A percentile compares a stretch with the other conserved stretches of the same genome.
These are phyloP conservation scores for Anoplolepis gracilipes DNA, from an alignment of 1,140 invertebrate genomes.

Conservation along the genomic window DNA sequence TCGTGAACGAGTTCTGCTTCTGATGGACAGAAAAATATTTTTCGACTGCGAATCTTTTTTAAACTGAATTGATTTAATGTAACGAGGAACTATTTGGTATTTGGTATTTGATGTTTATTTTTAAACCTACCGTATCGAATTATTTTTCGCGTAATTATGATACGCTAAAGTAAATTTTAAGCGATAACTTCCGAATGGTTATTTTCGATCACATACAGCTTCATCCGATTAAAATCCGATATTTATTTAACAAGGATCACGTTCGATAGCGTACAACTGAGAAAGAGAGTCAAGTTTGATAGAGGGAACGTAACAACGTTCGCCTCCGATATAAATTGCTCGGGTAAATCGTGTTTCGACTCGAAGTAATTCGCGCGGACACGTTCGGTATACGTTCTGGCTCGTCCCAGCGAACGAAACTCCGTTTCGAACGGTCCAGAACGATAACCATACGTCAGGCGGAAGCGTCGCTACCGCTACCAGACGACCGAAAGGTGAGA, in stretches of 20 bases:
- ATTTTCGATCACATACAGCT: not conserved
- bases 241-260: constrained; percentile 50
- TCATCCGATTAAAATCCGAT: constrained; percentile 31
- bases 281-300: constrained; percentile 43
- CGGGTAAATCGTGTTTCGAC: constrained; percentile 69
- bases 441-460: constrained; percentile 73
- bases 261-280: not conserved
- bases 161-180: constrained; percentile 15
- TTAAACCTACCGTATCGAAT: not conserved
- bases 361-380: constrained; percentile 70
- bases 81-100: too few species aligned
- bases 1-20: not conserved
- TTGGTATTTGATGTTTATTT: not conserved
- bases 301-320: constrained; percentile 45
- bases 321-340: constrained; percentile 63
- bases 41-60: not conserved
- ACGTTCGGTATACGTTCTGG: constrained; percentile 68
- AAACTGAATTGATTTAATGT: constrained; percentile 1
- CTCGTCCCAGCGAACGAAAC: constrained; percentile 62
- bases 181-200: not conserved
- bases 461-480: constrained; percentile 59
- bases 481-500: constrained; percentile 23
- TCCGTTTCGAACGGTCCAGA: constrained; percentile 60
- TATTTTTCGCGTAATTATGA: not conserved
- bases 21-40: not conserved